phyloP scores from a whole-genome alignment of 2,888 invertebrate species.

The Macrophya annulata region DNA sequence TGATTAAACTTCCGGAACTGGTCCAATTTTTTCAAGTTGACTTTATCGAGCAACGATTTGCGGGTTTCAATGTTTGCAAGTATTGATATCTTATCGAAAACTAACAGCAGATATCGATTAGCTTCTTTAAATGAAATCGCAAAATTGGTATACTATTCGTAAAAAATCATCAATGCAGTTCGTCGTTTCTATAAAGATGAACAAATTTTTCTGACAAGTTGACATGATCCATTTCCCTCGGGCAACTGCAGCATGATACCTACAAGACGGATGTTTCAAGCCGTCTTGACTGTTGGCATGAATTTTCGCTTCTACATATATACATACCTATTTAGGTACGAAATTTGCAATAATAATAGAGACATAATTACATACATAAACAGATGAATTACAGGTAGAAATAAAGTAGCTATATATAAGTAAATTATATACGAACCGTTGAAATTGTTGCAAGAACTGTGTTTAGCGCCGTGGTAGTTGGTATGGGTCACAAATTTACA shows the following conservation, averaged over 20 bases:
- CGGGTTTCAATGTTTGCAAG: too few relatives aligned
- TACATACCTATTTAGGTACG: background rate
- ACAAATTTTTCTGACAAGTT: background rate
- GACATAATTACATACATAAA: slow-evolving; percentile 27
- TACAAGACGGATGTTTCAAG: background rate
- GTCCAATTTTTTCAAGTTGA: too few relatives aligned
- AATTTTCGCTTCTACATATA: background rate
- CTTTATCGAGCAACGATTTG: too few relatives aligned
- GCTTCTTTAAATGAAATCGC: background rate
- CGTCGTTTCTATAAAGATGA: background rate
- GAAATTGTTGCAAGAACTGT: slow-evolving; percentile 31
- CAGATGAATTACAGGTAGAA: background rate
- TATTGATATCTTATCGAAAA: background rate
- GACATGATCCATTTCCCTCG: background rate
- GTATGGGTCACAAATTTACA: background rate
- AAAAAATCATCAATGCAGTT: background rate
- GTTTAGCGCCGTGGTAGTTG: background rate
- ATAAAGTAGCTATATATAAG: background rate
- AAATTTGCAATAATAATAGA: slow-evolving; percentile 22
- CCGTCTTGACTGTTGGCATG: background rate
- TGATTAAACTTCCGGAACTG: too few relatives aligned
- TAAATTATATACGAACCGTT: slow-evolving; percentile 35
- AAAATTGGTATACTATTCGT: background rate
- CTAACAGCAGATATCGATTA: background rate
- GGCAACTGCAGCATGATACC: background rate